A percentile compares a stretch with the other conserved stretches of the same genome.
Conservation (phyloP, 2,797 vertebrate species). For the Characodon lateralis region DNA sequence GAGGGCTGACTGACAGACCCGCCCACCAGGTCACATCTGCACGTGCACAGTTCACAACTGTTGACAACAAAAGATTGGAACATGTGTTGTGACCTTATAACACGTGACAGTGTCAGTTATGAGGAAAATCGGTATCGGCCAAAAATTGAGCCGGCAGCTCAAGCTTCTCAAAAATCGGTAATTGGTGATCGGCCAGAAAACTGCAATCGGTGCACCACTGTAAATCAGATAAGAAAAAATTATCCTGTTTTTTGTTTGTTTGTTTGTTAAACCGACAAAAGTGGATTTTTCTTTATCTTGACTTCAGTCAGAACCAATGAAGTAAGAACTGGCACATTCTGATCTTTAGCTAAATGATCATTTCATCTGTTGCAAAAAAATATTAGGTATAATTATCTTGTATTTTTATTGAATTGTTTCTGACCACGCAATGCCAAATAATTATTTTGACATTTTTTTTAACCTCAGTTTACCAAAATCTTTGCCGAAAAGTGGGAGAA, state of each 20-base stretch:
- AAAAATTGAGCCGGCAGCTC: too few species aligned
- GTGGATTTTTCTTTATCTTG: neutral
- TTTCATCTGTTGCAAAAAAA: neutral
- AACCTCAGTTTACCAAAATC: neutral
- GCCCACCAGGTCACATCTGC: too few species aligned
- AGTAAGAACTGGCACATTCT: neutral
- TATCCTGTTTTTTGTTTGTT: neutral
- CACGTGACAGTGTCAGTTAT: too few species aligned
- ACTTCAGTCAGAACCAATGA: neutral
- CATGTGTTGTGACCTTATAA: too few species aligned
- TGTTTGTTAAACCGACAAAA: neutral
- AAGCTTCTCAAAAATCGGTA: too few species aligned
- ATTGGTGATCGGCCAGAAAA: too few species aligned
- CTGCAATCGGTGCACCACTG: too few species aligned
- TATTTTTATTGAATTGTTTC: neutral
- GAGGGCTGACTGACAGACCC: too few species aligned
- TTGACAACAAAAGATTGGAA: too few species aligned
- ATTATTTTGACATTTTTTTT: neutral
- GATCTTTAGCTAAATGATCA: neutral
- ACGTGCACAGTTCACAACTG: too few species aligned
- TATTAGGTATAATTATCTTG: neutral
- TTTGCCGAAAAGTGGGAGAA: neutral
- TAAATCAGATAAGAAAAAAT: neutral
- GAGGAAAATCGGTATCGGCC: too few species aligned
- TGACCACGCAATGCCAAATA: neutral